A percentile compares a stretch with the other conserved stretches of the same genome.
These are phyloP conservation scores for Ormia ochracea DNA, from an alignment of 2,888 invertebrate genomes.

Conservation along the genomic window DNA sequence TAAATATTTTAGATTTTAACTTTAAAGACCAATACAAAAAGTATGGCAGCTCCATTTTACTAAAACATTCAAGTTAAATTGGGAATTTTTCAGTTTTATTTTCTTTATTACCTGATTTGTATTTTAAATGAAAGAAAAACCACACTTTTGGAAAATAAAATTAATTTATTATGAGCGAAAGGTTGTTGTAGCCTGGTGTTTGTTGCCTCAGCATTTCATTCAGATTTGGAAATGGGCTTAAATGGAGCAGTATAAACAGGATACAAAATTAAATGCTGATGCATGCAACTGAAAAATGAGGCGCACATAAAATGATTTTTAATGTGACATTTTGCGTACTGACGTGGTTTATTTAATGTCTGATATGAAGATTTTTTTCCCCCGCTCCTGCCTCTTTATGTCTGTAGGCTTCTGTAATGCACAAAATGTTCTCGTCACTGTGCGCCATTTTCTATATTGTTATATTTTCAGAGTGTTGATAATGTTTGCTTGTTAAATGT, in stretches of 20 bases:
- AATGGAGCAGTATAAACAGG: not conserved
- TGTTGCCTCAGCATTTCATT: not conserved
- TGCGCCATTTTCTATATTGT: too few relatives aligned
- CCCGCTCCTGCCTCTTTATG: too few relatives aligned
- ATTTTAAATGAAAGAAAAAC: not conserved
- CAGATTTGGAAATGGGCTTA: not conserved
- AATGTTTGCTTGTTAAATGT: conserved; percentile 51
- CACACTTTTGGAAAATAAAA: too few relatives aligned
- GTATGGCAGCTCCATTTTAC: too few relatives aligned
- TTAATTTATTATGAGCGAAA: conserved; percentile 6
- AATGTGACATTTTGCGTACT: conserved; percentile 31
- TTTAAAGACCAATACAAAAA: too few relatives aligned
- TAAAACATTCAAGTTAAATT: too few relatives aligned
- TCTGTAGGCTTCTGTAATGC: not conserved
- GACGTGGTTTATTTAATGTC: conserved; percentile 11
- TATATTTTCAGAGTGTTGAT: too few relatives aligned
- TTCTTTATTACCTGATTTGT: too few relatives aligned
- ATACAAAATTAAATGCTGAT: not conserved
- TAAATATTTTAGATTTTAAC: too few relatives aligned
- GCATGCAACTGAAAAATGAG: not conserved
- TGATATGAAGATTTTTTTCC: not conserved
- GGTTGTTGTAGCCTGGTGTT: not conserved
- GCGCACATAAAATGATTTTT: conserved; percentile 30
- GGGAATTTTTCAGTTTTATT: too few relatives aligned
- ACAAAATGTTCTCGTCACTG: too few relatives aligned